Percentiles rank a stretch among this genome's conserved stretches.
Evolutionary conservation across 2,113 vertebrate species (phyloP).

Genomic region (Phodopus roborovskii): DNA sequence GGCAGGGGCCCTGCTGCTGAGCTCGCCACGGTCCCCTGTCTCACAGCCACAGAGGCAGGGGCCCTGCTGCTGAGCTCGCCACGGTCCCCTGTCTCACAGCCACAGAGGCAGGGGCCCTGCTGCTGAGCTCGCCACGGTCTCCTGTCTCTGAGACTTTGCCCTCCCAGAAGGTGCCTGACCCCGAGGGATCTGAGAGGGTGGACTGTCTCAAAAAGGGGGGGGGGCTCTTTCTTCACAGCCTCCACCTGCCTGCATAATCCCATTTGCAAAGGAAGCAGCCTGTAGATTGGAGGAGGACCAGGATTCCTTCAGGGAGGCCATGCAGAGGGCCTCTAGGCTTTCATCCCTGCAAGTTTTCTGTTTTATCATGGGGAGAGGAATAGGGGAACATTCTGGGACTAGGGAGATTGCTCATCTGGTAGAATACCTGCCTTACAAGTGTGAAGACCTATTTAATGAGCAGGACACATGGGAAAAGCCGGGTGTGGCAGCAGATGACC

Average conservation of each 20-base stretch:
- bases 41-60: accelerated
- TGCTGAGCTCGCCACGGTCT: accelerated
- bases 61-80: accelerated
- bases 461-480: not conserved
- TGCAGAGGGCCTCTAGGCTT: not conserved
- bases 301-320: slow-evolving; percentile 56
- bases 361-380: slow-evolving; percentile 46
- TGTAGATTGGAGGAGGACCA: slow-evolving; percentile 73
- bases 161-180: not conserved
- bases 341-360: slow-evolving; percentile 31
- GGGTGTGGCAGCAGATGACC: not conserved
- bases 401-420: not conserved
- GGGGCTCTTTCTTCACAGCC: not conserved
- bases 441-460: not conserved
- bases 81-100: not conserved
- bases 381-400: not conserved
- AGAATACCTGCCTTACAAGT: not conserved
- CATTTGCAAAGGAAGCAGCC: slow-evolving; percentile 74
- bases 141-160: not conserved
- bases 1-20: not conserved
- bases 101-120: not conserved
- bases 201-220: slow-evolving; percentile 50
- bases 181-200: slow-evolving; percentile 13
- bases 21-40: accelerated
- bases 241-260: not conserved